Percentiles rank a stretch among this genome's conserved stretches.
Conservation (phyloP, 1,140 invertebrate species). For the Bombus superbus region DNA sequence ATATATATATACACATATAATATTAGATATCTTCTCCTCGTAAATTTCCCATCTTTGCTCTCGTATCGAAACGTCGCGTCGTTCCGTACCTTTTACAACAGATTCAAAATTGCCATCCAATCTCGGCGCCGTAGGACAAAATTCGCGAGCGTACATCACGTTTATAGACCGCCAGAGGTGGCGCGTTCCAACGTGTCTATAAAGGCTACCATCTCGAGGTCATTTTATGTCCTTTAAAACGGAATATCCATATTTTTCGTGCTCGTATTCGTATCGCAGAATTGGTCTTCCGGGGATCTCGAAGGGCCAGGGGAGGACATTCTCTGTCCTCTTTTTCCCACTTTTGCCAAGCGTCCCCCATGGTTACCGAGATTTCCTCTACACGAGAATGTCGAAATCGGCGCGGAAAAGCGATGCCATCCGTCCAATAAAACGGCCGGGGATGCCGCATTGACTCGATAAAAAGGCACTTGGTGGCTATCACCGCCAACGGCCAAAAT, state of each 20-base stretch:
- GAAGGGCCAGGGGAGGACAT: conserved; percentile 3
- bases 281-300: conserved; percentile 73
- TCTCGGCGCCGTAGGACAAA: conserved; percentile 63
- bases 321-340: conserved; percentile 22
- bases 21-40: no score
- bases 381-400: conserved; percentile 61
- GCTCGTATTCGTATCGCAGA: conserved; percentile 69
- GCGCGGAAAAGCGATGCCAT: conserved; percentile 43
- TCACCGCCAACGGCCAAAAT: conserved; percentile 60
- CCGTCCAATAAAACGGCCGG: conserved; percentile 67
- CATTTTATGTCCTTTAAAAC: conserved; percentile 74
- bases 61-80: neutral
- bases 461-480: conserved; percentile 71
- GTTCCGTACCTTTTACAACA: neutral
- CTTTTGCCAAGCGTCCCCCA: conserved; percentile 2
- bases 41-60: neutral
- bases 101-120: conserved; percentile 57
- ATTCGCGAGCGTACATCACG: conserved; percentile 70
- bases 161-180: conserved; percentile 73
- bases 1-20: no score
- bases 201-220: conserved; percentile 72
- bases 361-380: conserved; percentile 32
- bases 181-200: conserved; percentile 65
- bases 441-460: conserved; percentile 71
- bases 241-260: conserved; percentile 71